A percentile compares a stretch with the other conserved stretches of the same genome.
Evolutionary conservation across 53 echinoderm and acorn worm genomes (phyloP).

Genomic region (Henricia sp.): DNA sequence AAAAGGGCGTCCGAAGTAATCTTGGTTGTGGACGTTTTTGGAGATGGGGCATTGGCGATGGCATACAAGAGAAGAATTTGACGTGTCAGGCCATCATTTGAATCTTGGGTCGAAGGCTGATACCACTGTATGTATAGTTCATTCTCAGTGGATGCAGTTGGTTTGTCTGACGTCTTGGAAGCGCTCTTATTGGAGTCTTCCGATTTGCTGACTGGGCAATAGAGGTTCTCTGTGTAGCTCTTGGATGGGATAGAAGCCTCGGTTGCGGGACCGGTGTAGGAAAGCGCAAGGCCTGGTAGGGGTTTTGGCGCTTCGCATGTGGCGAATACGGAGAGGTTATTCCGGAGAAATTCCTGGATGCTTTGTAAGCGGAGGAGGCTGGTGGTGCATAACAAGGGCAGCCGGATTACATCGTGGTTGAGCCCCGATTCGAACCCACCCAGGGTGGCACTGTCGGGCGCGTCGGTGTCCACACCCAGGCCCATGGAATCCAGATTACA

Average conservation of each 20-base stretch:
- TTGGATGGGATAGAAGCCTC: constrained; percentile 71
- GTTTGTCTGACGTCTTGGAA: constrained; percentile 62
- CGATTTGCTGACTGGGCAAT: constrained; percentile 8
- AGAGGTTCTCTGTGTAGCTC: constrained; percentile 66
- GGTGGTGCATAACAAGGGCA: constrained; percentile 73
- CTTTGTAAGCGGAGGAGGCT: constrained; percentile 73
- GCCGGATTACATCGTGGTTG: constrained; percentile 82
- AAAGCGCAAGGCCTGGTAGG: constrained; percentile 68
- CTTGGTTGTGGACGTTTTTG: constrained; percentile 43
- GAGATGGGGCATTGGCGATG: constrained; percentile 40
- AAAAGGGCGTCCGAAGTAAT: not conserved
- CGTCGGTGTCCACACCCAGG: constrained; percentile 30
- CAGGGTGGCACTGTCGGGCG: constrained; percentile 57
- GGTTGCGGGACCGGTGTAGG: constrained; percentile 45
- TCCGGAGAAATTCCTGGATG: constrained; percentile 74
- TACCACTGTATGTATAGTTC: constrained; percentile 98
- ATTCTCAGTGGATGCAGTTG: constrained; percentile 47
- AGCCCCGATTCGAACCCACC: constrained; percentile 70
- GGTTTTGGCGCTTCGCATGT: constrained; percentile 75
- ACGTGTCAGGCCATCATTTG: constrained; percentile 27
- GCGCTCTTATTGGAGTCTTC: constrained; percentile 26
- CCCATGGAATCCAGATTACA: constrained; percentile 82
- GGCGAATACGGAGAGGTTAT: constrained; percentile 72
- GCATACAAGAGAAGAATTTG: constrained; percentile 75
- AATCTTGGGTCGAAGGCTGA: constrained; percentile 72